phyloP scores from a whole-genome alignment of 2,113 vertebrate genomes.

The Phocoena phocoena region DNA sequence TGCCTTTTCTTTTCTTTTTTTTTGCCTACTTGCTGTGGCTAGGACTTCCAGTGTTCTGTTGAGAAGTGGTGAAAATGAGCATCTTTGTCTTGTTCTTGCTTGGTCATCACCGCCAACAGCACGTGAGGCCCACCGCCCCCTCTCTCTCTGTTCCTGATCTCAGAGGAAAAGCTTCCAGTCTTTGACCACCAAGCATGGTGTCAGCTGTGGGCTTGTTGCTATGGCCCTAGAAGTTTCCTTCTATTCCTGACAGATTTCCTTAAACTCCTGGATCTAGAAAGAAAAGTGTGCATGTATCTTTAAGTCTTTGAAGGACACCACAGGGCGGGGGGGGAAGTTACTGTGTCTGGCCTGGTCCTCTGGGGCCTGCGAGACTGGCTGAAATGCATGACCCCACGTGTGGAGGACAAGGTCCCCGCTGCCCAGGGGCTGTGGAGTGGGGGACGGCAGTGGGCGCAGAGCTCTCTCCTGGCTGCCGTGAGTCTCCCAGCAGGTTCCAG shows the following conservation, averaged over 20 bases:
- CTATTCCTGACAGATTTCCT: not conserved
- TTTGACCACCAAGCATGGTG: accelerated
- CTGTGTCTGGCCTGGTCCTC: not conserved
- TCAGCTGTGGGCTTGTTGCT: not conserved
- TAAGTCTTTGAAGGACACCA: accelerated
- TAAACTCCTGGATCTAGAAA: not conserved
- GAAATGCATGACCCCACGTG: accelerated
- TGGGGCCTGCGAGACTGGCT: not conserved
- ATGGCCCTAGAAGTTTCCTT: not conserved
- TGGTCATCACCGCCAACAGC: too few species aligned
- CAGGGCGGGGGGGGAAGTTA: too few species aligned
- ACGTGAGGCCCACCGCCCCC: too few species aligned
- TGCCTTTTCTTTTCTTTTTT: too few species aligned
- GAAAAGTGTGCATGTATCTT: accelerated
- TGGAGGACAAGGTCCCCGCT: not conserved
- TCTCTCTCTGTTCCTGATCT: not conserved
- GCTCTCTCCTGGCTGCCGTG: not conserved
- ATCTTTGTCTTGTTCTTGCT: not conserved
- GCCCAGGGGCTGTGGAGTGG: not conserved
- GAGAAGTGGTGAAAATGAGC: not conserved
- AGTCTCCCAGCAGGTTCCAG: not conserved
- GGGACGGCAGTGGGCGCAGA: not conserved
- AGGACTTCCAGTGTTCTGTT: not conserved
- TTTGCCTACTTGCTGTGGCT: not conserved
- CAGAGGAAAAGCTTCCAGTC: not conserved